Percentiles rank a stretch among this genome's conserved stretches.
Conservation (phyloP, 2,888 invertebrate species). For the Microplitis manilae region DNA sequence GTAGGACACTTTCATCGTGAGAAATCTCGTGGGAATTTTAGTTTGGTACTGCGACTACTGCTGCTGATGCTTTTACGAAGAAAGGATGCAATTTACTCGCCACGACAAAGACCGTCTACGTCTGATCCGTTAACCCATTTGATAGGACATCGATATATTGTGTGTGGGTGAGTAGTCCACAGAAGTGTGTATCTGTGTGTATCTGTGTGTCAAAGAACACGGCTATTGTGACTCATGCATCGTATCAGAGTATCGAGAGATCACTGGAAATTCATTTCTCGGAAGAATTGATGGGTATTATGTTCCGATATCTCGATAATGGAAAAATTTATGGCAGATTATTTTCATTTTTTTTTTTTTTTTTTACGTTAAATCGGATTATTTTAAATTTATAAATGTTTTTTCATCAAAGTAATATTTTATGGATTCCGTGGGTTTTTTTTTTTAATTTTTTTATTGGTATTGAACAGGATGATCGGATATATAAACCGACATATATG, state of each 20-base stretch:
- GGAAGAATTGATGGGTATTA: conserved; percentile 7
- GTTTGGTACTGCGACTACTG: conserved; percentile 36
- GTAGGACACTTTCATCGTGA: background rate
- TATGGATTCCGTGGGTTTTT: background rate
- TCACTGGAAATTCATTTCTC: conserved; percentile 7
- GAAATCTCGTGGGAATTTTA: conserved; percentile 13
- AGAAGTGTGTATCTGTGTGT: background rate
- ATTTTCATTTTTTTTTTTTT: background rate
- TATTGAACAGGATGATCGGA: background rate
- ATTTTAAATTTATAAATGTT: background rate
- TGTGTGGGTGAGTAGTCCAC: conserved; percentile 11
- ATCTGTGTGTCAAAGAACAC: conserved; percentile 40
- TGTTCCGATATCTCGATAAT: conserved; percentile 2
- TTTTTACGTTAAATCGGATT: background rate
- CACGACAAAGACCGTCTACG: conserved; percentile 58
- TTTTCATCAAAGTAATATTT: background rate
- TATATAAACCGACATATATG: background rate
- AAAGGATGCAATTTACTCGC: conserved; percentile 59
- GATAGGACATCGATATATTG: conserved; percentile 49
- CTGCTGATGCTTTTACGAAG: conserved; percentile 25
- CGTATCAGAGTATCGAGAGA: background rate
- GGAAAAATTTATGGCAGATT: conserved; percentile 13
- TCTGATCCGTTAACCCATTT: conserved; percentile 51
- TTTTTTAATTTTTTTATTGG: background rate
- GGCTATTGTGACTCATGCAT: conserved; percentile 38